These are phyloP conservation scores for Lampropteryx suffumata DNA, from an alignment of 2,888 invertebrate genomes.

Conservation along the genomic window DNA sequence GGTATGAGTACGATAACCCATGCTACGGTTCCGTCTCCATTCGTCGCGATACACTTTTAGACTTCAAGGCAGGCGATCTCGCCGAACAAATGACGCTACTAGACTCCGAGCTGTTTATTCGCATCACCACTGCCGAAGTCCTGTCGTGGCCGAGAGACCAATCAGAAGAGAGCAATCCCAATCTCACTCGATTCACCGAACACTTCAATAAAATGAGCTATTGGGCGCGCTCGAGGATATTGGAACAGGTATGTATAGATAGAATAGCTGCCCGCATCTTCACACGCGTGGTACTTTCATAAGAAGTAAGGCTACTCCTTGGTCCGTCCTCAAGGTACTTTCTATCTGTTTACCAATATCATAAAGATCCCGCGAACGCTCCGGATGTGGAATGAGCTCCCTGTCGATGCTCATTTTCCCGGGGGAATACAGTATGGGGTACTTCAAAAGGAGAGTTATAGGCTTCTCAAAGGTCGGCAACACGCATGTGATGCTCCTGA, in stretches of 20 bases:
- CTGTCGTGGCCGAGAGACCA: constrained; percentile 99
- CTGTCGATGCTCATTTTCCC: no score
- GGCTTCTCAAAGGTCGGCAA: no score
- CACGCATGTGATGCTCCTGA: no score
- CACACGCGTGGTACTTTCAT: no score
- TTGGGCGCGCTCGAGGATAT: constrained; percentile 97
- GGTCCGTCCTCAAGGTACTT: no score
- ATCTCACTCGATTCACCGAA: constrained; percentile 97
- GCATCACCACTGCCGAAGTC: constrained; percentile 98
- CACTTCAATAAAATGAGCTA: constrained; percentile 99
- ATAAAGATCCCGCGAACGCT: no score
- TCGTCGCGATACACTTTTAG: constrained; percentile 86
- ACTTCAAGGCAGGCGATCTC: constrained; percentile 96
- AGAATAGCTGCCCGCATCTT: no score
- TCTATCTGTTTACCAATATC: no score
- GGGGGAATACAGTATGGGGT: no score
- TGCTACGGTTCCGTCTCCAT: constrained; percentile 71
- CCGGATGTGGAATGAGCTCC: no score
- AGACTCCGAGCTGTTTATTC: constrained; percentile 97
- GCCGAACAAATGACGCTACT: constrained; percentile 99
- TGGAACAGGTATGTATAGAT: constrained; percentile 76
- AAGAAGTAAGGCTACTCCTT: no score
- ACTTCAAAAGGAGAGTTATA: no score
- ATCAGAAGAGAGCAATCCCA: constrained; percentile 97
- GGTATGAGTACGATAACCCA: constrained; percentile 72